Evolutionary conservation across 2,113 vertebrate species (phyloP), one percentile per base, ranked within the genome.

Genomic region (Tautogolabrus adspersus): DNA sequence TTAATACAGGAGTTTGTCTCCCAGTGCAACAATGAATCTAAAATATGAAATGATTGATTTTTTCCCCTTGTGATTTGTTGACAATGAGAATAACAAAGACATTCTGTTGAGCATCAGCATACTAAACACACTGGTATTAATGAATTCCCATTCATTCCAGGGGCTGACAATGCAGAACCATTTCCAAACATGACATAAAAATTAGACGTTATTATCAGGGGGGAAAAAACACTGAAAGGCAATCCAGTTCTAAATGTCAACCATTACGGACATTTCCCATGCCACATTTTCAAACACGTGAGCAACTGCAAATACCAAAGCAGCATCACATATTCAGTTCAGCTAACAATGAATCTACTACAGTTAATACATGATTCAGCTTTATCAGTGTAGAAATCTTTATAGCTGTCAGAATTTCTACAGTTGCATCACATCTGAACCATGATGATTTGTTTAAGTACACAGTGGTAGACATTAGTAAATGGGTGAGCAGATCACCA

Each of bases 381-480:
- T 69, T 59, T 34, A 77, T 70, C 70, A 40, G 68, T 75, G 76
- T 77, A 88, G 62, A 83, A 71, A 72, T 40, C 56, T 56, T 40
- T 22, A 73, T 60, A 51, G 70, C 55, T 52, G 59, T 34, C 59
- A 60, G 22, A 66, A 71, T 71, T 54, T 76, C 67, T 55, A 69
- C 58, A 59, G 37, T 22, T 55, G 62, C 59, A 85, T 26, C 56
- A 30, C 47, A 51, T 44, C 79, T 84, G 79, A 65, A 63, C 65
- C 71, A 63, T 66, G 75, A 73, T 63, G 68, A 85, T 78, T 66
- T 55, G 56, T 87, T 81, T 72, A 72, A 54, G 57, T 40, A 64
- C 75, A 81, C 82, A 61, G 59, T 86, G 77, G 62, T 18, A 51
- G 57, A 67, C 68, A 86, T 93, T 79, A 92, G 92, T 87, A 74